phyloP scores from a whole-genome alignment of 2,797 vertebrate genomes.

The Vireo griseus region DNA sequence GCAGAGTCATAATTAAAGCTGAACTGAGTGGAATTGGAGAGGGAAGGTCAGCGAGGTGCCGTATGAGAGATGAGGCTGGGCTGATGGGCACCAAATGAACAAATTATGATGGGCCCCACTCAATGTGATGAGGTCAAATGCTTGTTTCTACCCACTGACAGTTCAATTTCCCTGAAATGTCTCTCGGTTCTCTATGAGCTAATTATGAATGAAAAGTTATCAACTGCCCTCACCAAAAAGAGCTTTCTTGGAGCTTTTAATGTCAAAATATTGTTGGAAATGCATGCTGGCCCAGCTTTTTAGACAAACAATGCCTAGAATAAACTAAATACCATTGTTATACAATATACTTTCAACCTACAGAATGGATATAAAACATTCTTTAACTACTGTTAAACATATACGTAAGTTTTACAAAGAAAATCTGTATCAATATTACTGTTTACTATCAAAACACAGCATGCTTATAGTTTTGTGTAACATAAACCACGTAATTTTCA shows the following conservation, averaged over 20 bases:
- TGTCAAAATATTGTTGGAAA: constrained; percentile 99
- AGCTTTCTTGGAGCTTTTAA: constrained; percentile 91
- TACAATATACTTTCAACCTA: constrained; percentile 73
- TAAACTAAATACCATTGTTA: constrained; percentile 86
- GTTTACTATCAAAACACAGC: constrained; percentile 3
- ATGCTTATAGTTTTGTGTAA: background rate
- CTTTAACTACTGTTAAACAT: background rate
- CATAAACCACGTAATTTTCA: constrained; percentile 25
- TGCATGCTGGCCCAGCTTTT: constrained; percentile 77
- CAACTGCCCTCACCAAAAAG: constrained; percentile 88
- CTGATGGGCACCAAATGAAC: constrained; percentile 99
- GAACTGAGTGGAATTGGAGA: constrained; percentile 93
- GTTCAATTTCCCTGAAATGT: constrained; percentile 99
- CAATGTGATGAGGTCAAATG: constrained; percentile 99
- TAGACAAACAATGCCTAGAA: constrained; percentile 78
- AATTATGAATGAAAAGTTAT: constrained; percentile 99
- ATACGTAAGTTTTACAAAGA: constrained; percentile 21
- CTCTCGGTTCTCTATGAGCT: constrained; percentile 91
- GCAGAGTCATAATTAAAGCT: constrained; percentile 99
- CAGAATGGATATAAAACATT: background rate
- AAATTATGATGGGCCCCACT: constrained; percentile 99
- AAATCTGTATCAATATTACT: constrained; percentile 25
- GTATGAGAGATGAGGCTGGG: constrained; percentile 88
- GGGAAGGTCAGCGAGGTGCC: constrained; percentile 89
- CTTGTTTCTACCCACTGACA: constrained; percentile 96